These are phyloP conservation scores for Macaria liturata DNA, from an alignment of 2,888 invertebrate genomes.

Conservation along the genomic window DNA sequence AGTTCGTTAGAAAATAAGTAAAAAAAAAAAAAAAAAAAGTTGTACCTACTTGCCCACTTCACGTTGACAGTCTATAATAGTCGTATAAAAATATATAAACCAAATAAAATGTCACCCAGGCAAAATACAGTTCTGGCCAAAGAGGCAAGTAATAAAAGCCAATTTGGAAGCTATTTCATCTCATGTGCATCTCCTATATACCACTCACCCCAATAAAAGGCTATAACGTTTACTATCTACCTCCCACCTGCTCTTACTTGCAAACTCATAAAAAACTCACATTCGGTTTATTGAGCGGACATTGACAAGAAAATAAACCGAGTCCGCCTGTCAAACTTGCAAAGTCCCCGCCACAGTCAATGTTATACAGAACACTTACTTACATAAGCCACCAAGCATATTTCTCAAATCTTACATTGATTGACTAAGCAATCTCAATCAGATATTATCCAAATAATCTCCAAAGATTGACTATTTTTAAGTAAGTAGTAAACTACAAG, in stretches of 20 bases:
- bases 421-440: too few relatives aligned
- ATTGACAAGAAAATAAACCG: constrained; percentile 35
- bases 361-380: not conserved
- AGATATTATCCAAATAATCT: too few relatives aligned
- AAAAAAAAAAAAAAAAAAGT: too few relatives aligned
- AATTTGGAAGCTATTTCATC: not conserved
- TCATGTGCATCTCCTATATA: not conserved
- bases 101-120: not conserved
- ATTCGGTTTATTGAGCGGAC: constrained; percentile 31
- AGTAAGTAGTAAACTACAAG: too few relatives aligned
- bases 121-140: not conserved
- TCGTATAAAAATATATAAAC: too few relatives aligned
- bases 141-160: not conserved
- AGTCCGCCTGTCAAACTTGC: constrained; percentile 33
- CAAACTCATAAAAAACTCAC: constrained; percentile 33
- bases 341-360: constrained; percentile 22
- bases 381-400: too few relatives aligned
- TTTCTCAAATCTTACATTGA: too few relatives aligned
- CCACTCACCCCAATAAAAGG: constrained; percentile 6
- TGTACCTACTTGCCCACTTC: too few relatives aligned
- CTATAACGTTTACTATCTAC: constrained; percentile 14
- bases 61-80: too few relatives aligned
- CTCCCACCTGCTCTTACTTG: constrained; percentile 12
- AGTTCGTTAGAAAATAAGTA: not conserved
- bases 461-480: too few relatives aligned